Conservation (phyloP, 2,113 vertebrate species). For the Tor tambroides region DNA sequence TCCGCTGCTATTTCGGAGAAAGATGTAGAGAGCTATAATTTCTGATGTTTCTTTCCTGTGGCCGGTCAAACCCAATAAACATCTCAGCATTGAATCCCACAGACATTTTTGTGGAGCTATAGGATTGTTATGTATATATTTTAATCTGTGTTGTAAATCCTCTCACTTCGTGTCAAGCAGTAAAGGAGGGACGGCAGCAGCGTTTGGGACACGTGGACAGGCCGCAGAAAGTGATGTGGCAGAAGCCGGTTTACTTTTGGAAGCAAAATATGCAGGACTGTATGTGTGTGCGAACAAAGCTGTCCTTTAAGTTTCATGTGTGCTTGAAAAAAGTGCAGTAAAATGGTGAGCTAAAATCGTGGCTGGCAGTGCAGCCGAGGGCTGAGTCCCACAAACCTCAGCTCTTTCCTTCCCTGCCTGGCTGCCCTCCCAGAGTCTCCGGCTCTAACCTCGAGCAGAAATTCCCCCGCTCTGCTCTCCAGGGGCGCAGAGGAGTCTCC, state of each 20-base stretch:
- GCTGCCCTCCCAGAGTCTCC: slow-evolving; percentile 31
- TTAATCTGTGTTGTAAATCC: neutral
- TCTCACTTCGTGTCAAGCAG: neutral
- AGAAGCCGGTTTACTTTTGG: slow-evolving; percentile 25
- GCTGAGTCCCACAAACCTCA: slow-evolving; percentile 54
- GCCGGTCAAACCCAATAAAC: neutral
- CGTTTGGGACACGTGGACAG: slow-evolving; percentile 52
- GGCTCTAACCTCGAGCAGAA: slow-evolving; percentile 27
- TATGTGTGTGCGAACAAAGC: slow-evolving; percentile 23
- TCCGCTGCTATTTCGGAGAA: neutral
- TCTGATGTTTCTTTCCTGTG: neutral
- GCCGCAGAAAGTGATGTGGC: slow-evolving; percentile 40
- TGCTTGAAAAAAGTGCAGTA: neutral
- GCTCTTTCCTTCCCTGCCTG: slow-evolving; percentile 28
- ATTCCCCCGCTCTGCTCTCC: neutral
- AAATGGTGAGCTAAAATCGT: neutral
- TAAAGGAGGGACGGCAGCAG: slow-evolving; percentile 28
- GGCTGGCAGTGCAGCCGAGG: slow-evolving; percentile 22
- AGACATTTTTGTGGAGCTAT: neutral
- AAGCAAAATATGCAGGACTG: slow-evolving; percentile 14
- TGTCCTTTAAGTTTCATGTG: slow-evolving; percentile 8
- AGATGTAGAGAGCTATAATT: neutral
- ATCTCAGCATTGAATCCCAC: neutral
- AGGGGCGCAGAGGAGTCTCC: neutral
- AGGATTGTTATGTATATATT: slow-evolving; percentile 1